These are phyloP conservation scores for Antheraea pernyi DNA, from an alignment of 1,140 invertebrate species.

Conservation along the genomic window DNA sequence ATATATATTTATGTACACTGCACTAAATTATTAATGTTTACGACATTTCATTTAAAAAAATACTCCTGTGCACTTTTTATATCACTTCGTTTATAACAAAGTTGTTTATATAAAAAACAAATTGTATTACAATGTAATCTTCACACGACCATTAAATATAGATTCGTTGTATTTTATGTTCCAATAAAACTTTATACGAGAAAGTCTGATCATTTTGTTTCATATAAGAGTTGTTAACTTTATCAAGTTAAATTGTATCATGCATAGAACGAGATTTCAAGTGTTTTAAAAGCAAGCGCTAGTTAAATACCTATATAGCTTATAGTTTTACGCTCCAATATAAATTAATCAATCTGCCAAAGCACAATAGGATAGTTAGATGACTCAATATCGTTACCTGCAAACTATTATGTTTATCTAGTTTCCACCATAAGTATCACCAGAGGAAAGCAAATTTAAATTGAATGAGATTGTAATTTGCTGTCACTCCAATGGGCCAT, in stretches of 20 bases:
- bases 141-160: slow-evolving; percentile 14
- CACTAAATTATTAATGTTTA: neutral
- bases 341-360: slow-evolving; percentile 47
- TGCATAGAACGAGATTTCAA: neutral
- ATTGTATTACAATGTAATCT: neutral
- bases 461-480: slow-evolving; percentile 76
- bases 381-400: slow-evolving; percentile 54
- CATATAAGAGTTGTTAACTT: neutral
- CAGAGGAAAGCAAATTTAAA: slow-evolving; percentile 60
- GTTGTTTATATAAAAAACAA: neutral
- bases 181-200: neutral
- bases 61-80: neutral
- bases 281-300: neutral
- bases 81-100: neutral
- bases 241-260: neutral
- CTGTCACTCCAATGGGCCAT: slow-evolving; percentile 53
- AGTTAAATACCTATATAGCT: neutral
- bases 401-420: slow-evolving; percentile 62
- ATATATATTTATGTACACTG: too few species aligned
- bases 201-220: neutral
- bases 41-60: neutral
- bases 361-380: slow-evolving; percentile 45
- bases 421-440: slow-evolving; percentile 54
- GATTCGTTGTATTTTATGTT: neutral
- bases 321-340: slow-evolving; percentile 11